A percentile compares a stretch with the other conserved stretches of the same genome.
Evolutionary conservation across 2,888 invertebrate species (phyloP).

Genomic region (Electrophaes corylata): DNA sequence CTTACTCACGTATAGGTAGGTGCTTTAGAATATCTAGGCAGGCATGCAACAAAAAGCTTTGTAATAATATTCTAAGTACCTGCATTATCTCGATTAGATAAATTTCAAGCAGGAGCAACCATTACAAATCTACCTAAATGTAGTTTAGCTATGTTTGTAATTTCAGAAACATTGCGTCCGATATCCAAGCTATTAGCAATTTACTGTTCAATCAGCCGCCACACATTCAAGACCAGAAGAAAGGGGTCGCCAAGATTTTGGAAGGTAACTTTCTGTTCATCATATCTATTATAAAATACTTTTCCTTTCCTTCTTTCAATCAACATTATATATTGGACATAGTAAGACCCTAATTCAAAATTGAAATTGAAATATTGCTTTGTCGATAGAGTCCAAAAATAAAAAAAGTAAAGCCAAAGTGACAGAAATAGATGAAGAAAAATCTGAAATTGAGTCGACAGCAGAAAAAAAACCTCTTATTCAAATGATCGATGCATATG

Average conservation of each 20-base stretch:
- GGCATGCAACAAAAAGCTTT: too few species aligned
- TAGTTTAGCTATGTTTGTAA: background rate
- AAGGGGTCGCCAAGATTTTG: slow-evolving; percentile 45
- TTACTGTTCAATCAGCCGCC: slow-evolving; percentile 62
- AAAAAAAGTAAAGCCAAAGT: slow-evolving; percentile 42
- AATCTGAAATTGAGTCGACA: slow-evolving; percentile 35
- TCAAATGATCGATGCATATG: slow-evolving; percentile 60
- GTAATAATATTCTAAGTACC: too few species aligned
- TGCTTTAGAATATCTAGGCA: too few species aligned
- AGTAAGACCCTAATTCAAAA: too few species aligned
- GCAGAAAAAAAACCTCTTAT: slow-evolving; percentile 63
- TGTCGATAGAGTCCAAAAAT: slow-evolving; percentile 42
- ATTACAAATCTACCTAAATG: too few species aligned
- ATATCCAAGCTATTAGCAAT: slow-evolving; percentile 59
- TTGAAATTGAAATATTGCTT: background rate
- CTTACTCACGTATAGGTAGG: too few species aligned
- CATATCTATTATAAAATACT: too few species aligned
- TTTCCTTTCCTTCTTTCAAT: too few species aligned
- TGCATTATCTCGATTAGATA: background rate
- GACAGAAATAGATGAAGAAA: slow-evolving; percentile 47
- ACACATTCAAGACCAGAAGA: slow-evolving; percentile 42
- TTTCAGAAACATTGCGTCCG: slow-evolving; percentile 55
- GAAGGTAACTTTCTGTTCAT: slow-evolving; percentile 48
- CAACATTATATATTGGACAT: too few species aligned
- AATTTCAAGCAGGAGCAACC: background rate